Percentiles rank a stretch among this genome's conserved stretches.
phyloP scores from a whole-genome alignment of 2,113 vertebrate genomes.

The Ellobius talpinus region DNA sequence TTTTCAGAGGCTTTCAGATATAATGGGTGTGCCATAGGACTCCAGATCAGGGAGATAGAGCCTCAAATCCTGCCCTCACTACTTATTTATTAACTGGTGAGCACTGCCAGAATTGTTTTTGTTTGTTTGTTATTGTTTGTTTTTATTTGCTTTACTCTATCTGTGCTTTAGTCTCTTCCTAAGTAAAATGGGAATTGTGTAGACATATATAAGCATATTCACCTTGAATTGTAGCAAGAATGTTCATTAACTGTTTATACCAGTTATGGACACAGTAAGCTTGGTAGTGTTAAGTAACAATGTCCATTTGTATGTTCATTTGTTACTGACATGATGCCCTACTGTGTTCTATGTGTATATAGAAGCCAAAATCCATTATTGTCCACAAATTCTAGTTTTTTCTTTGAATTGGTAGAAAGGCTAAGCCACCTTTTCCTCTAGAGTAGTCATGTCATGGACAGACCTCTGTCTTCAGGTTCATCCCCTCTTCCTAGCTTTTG shows the following conservation, averaged over 20 bases:
- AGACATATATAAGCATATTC: background rate
- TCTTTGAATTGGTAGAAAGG: background rate
- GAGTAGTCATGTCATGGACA: background rate
- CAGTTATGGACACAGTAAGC: background rate
- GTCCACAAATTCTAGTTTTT: background rate
- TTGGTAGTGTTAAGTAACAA: background rate
- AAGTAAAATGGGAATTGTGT: background rate
- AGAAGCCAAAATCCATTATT: background rate
- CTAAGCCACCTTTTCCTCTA: background rate
- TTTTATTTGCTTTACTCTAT: background rate
- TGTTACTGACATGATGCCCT: background rate
- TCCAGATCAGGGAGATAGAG: background rate
- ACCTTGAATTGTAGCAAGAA: background rate
- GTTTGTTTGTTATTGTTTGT: background rate
- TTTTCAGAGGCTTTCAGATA: background rate
- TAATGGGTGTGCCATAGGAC: background rate
- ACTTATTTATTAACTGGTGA: background rate
- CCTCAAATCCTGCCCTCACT: background rate
- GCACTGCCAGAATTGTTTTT: background rate
- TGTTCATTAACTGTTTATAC: background rate
- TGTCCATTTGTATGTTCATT: background rate
- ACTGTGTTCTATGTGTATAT: background rate
- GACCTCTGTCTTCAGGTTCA: too few species aligned
- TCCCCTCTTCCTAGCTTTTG: background rate
- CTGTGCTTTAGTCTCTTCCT: background rate